Evolutionary conservation across 2,888 invertebrate genomes (phyloP).

Genomic region (Temnothorax ravouxi): DNA sequence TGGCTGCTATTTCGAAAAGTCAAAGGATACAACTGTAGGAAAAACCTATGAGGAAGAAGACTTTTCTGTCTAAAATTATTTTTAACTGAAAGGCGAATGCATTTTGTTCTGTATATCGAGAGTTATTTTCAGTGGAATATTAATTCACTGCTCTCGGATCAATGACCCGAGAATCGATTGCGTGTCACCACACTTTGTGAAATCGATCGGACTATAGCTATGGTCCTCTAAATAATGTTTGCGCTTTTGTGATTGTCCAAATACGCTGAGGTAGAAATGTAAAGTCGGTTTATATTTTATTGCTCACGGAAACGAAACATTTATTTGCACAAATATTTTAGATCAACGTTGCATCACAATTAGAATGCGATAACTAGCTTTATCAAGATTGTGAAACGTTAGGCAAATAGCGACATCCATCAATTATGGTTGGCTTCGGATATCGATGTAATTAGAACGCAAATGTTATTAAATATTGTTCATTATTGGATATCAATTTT

Average conservation of each 20-base stretch:
- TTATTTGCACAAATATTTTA: slow-evolving; percentile 24
- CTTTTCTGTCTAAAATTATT: neutral
- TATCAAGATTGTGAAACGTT: slow-evolving; percentile 27
- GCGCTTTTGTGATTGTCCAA: neutral
- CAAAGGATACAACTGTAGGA: neutral
- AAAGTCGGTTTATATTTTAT: slow-evolving; percentile 7
- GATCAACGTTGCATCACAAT: slow-evolving; percentile 14
- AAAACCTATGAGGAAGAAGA: neutral
- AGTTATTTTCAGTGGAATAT: neutral
- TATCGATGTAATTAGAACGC: slow-evolving; percentile 40
- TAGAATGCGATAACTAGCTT: slow-evolving; percentile 32
- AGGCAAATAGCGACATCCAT: slow-evolving; percentile 23
- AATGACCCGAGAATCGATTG: slow-evolving; percentile 58
- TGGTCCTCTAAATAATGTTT: slow-evolving; percentile 17
- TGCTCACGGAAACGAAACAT: neutral
- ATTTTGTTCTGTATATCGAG: neutral
- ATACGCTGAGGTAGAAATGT: neutral
- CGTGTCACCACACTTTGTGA: slow-evolving; percentile 35
- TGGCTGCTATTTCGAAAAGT: neutral
- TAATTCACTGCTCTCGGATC: slow-evolving; percentile 22
- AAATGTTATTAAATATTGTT: slow-evolving; percentile 50
- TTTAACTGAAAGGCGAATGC: neutral
- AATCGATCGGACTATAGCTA: slow-evolving; percentile 14
- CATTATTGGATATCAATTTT: slow-evolving; percentile 28
- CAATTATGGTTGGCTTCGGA: slow-evolving; percentile 16